These are phyloP conservation scores for Lepidocolaptes lacrymiger DNA, from an alignment of 2,797 vertebrate genomes.

Conservation along the genomic window DNA sequence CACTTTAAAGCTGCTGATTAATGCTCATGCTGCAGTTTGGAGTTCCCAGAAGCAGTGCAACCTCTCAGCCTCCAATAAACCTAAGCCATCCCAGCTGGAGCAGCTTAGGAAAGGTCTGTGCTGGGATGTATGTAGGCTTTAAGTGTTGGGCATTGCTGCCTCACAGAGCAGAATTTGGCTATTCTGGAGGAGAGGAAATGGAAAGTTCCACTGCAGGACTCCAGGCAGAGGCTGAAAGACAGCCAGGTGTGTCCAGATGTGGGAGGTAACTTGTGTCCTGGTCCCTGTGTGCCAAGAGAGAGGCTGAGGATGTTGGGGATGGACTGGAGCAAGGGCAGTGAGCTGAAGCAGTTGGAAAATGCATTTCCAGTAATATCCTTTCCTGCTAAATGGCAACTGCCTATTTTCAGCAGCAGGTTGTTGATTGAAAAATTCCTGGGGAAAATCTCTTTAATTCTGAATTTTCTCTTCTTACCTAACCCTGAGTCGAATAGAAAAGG, in stretches of 20 bases:
- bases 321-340: background rate
- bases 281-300: background rate
- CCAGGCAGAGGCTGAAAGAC: background rate
- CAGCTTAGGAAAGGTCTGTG: background rate
- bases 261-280: background rate
- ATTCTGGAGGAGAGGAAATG: background rate
- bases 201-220: background rate
- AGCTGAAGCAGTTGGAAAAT: background rate
- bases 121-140: background rate
- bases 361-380: background rate
- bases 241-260: background rate
- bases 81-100: constrained; percentile 21
- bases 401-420: background rate
- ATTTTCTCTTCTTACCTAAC: background rate
- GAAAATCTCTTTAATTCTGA: background rate
- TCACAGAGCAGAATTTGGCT: background rate
- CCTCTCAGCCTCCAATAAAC: background rate
- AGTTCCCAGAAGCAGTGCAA: constrained; percentile 7
- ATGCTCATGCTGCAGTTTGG: background rate
- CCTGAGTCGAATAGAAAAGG: background rate
- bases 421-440: background rate
- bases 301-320: background rate
- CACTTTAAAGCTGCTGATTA: background rate
- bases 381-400: background rate
- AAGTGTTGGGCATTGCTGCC: background rate